phyloP scores from a whole-genome alignment of 1,140 invertebrate genomes.

The Conus betulinus region DNA sequence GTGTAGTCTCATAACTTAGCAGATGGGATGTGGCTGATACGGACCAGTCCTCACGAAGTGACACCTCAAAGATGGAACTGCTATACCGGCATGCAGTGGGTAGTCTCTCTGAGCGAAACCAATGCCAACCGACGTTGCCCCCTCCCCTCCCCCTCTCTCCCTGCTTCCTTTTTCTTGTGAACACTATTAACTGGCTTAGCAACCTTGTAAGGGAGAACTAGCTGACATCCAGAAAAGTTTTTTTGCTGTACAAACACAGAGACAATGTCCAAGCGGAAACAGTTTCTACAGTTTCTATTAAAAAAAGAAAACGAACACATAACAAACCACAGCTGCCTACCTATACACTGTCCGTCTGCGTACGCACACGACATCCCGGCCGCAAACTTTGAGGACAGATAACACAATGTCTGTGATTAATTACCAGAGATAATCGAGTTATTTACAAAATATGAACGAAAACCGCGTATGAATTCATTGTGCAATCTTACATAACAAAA shows the following conservation, averaged over 20 bases:
- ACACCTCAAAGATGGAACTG: too few relatives aligned
- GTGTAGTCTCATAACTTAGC: too few relatives aligned
- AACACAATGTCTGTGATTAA: background rate
- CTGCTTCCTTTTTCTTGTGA: too few relatives aligned
- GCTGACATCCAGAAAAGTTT: too few relatives aligned
- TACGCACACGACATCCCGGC: background rate
- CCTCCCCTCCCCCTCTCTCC: too few relatives aligned
- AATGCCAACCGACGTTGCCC: too few relatives aligned
- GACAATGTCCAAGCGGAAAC: background rate
- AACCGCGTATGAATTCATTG: background rate
- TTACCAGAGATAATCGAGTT: background rate
- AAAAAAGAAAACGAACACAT: background rate
- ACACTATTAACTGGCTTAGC: too few relatives aligned
- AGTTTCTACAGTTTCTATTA: background rate
- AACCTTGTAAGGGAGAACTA: too few relatives aligned
- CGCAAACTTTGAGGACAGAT: conserved; percentile 9
- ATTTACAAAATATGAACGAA: background rate
- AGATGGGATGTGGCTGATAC: too few relatives aligned
- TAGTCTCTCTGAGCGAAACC: too few relatives aligned
- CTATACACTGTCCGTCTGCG: conserved; percentile 7
- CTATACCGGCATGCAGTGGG: too few relatives aligned
- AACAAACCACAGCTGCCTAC: background rate
- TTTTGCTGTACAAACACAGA: background rate
- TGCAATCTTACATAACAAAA: background rate
- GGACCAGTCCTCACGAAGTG: too few relatives aligned